These are phyloP conservation scores for Philaethria dido DNA, from an alignment of 2,888 invertebrate genomes.

Conservation along the genomic window DNA sequence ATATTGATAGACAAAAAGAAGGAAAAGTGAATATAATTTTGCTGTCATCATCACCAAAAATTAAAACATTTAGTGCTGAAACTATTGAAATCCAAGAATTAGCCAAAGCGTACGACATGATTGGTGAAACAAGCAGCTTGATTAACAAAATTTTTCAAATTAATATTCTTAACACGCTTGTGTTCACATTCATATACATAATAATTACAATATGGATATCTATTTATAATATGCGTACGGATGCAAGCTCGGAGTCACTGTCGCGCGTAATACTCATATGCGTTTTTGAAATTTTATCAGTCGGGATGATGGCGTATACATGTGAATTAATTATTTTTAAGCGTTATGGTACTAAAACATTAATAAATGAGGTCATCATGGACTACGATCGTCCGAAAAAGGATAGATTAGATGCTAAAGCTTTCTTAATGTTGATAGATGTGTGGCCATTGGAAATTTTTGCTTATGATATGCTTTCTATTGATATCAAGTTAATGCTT, in stretches of 20 bases:
- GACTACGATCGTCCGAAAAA: slow-evolving; percentile 60
- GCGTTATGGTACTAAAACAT: slow-evolving; percentile 57
- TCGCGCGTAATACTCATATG: slow-evolving; percentile 46
- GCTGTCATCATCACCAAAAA: background rate
- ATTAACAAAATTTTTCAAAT: slow-evolving; percentile 64
- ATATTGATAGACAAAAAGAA: slow-evolving; percentile 49
- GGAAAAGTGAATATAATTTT: slow-evolving; percentile 43
- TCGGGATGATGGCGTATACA: slow-evolving; percentile 38
- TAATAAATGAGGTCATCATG: slow-evolving; percentile 65
- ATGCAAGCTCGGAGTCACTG: slow-evolving; percentile 44
- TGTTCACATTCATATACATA: slow-evolving; percentile 61
- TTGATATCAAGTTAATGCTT: slow-evolving; percentile 66
- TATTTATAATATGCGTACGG: slow-evolving; percentile 54
- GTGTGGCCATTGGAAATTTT: slow-evolving; percentile 56
- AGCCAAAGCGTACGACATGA: slow-evolving; percentile 55
- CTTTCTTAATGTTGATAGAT: slow-evolving; percentile 65
- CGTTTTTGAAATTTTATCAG: slow-evolving; percentile 30
- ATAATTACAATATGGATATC: slow-evolving; percentile 63
- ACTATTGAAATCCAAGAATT: slow-evolving; percentile 59
- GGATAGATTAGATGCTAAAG: slow-evolving; percentile 64
- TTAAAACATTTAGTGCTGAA: background rate
- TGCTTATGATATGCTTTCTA: slow-evolving; percentile 65
- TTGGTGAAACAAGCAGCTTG: slow-evolving; percentile 56
- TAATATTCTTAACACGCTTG: slow-evolving; percentile 62
- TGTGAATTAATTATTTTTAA: slow-evolving; percentile 57